Percentiles rank a stretch among this genome's conserved stretches.
Conservation (phyloP, 1,140 invertebrate species). For the Drosophila ohnishii region DNA sequence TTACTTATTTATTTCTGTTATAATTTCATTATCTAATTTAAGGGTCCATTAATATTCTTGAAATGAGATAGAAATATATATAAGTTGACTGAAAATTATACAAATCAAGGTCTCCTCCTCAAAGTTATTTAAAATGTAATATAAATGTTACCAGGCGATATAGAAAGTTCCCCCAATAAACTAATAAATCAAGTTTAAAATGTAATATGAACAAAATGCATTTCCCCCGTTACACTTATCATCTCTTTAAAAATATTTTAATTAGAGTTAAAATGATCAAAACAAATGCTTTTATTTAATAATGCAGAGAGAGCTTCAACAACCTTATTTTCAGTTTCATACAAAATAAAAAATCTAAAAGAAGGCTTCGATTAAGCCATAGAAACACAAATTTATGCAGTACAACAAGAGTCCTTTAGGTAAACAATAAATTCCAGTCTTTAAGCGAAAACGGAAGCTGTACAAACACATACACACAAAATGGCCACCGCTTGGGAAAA, state of each 20-base stretch:
- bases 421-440: conserved; percentile 25
- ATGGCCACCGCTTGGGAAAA: conserved; percentile 44
- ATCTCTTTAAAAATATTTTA: background rate
- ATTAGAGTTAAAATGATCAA: background rate
- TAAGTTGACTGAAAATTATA: no score
- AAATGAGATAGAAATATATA: background rate
- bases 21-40: background rate
- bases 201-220: background rate
- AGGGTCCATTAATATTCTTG: background rate
- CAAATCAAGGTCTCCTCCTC: no score
- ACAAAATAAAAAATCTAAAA: conserved; percentile 4
- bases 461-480: conserved; percentile 39
- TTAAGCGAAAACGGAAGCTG: conserved; percentile 40
- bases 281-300: background rate
- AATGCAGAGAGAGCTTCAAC: background rate
- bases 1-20: background rate
- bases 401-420: background rate
- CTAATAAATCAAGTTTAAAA: background rate
- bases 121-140: no score
- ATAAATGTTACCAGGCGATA: no score
- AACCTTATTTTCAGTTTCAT: background rate
- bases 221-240: no score
- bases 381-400: background rate
- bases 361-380: background rate
- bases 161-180: no score